Evolutionary conservation across 2,888 invertebrate species (phyloP).

Genomic region (Julus scandinavius): DNA sequence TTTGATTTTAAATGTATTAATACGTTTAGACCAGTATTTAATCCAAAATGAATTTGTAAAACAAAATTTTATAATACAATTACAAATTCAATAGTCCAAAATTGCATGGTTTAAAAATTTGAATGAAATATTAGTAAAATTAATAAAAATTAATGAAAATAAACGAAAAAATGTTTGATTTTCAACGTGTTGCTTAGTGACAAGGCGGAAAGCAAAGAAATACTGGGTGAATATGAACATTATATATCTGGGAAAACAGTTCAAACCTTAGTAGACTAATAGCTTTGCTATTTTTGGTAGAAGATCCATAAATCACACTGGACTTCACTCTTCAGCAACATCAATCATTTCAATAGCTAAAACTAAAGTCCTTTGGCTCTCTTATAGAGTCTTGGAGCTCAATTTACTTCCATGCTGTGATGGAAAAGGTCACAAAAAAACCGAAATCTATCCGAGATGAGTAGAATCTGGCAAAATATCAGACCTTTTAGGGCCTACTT

Average conservation of each 20-base stretch:
- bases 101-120: no score
- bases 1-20: no score
- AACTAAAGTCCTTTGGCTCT: conserved; percentile 34
- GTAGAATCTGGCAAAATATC: conserved; percentile 16
- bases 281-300: neutral
- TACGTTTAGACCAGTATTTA: no score
- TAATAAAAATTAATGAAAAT: no score
- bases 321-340: conserved; percentile 20
- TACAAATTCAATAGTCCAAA: no score
- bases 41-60: no score
- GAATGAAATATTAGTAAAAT: no score
- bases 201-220: no score
- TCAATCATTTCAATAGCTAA: conserved; percentile 42
- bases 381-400: conserved; percentile 26
- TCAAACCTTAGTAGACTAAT: neutral
- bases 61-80: no score
- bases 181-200: no score
- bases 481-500: conserved; percentile 37
- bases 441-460: neutral
- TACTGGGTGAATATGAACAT: neutral
- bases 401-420: neutral
- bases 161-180: no score
- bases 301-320: conserved; percentile 11
- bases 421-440: neutral
- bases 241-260: neutral